Evolutionary conservation across 2,888 invertebrate genomes (phyloP).

Genomic region (Lamellibrachia columna): DNA sequence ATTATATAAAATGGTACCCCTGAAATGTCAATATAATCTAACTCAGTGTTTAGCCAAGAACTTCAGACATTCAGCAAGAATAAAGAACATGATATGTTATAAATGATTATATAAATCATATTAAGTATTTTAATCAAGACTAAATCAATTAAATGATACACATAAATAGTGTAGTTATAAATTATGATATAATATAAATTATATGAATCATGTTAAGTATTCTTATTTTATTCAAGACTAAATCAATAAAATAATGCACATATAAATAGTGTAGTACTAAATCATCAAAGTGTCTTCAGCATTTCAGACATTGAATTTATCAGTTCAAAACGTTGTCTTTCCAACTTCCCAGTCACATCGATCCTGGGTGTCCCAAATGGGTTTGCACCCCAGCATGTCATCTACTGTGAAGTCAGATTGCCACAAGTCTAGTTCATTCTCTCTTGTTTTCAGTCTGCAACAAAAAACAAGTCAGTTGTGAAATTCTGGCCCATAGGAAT

Average conservation of each 20-base stretch:
- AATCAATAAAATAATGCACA: not conserved
- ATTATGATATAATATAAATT: too few relatives aligned
- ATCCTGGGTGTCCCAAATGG: not conserved
- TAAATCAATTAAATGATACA: not conserved
- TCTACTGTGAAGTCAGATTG: not conserved
- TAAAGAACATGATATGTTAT: too few relatives aligned
- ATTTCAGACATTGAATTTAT: too few relatives aligned
- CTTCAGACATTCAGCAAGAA: too few relatives aligned
- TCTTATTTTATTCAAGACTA: not conserved
- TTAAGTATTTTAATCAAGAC: too few relatives aligned
- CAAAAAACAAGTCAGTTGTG: not conserved
- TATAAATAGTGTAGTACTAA: not conserved
- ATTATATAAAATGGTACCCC: too few relatives aligned
- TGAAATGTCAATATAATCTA: too few relatives aligned
- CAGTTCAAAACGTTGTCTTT: not conserved
- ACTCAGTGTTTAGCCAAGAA: too few relatives aligned
- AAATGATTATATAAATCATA: too few relatives aligned
- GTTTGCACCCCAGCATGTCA: slow-evolving; percentile 4
- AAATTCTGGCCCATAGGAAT: not conserved
- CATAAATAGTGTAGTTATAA: not conserved
- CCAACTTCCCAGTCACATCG: not conserved
- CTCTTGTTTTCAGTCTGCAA: not conserved
- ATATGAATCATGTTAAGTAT: too few relatives aligned
- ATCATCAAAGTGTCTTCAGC: not conserved
- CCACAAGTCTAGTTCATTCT: not conserved